Evolutionary conservation across 2,113 vertebrate species (phyloP).

Genomic region (Psittacara wagleri): DNA sequence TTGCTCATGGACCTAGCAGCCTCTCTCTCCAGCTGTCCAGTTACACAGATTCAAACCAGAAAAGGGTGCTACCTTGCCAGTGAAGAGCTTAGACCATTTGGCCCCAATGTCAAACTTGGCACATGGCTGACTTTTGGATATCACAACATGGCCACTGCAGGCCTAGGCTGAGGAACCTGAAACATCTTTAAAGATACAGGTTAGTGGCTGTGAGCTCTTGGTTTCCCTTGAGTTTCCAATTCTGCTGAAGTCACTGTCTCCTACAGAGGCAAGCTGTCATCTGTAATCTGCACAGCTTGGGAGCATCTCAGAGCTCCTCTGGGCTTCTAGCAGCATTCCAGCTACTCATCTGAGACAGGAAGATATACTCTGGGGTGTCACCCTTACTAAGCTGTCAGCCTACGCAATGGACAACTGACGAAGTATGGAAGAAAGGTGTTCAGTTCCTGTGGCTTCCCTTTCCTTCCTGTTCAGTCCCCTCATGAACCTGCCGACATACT

Average conservation of each 20-base stretch:
- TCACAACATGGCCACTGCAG: neutral
- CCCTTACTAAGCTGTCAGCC: neutral
- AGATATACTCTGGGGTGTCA: neutral
- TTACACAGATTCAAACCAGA: neutral
- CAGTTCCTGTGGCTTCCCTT: neutral
- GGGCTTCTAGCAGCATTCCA: neutral
- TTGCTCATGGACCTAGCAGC: neutral
- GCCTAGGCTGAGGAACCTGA: neutral
- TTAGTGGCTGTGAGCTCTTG: neutral
- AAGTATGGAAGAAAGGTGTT: neutral
- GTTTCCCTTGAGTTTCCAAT: neutral
- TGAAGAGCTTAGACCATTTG: neutral
- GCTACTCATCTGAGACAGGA: neutral
- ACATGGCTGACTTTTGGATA: neutral
- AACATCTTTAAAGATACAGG: neutral
- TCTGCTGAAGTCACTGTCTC: neutral
- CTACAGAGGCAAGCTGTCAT: neutral
- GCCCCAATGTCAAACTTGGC: neutral
- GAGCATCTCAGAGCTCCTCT: neutral
- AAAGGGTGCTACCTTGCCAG: neutral
- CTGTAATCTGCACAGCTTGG: neutral
- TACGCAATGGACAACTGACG: neutral
- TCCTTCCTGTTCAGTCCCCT: neutral
- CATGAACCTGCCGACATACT: neutral
- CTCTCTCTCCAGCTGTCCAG: neutral